Conservation (phyloP, 2,797 vertebrate genomes). For the Staurois parvus region DNA sequence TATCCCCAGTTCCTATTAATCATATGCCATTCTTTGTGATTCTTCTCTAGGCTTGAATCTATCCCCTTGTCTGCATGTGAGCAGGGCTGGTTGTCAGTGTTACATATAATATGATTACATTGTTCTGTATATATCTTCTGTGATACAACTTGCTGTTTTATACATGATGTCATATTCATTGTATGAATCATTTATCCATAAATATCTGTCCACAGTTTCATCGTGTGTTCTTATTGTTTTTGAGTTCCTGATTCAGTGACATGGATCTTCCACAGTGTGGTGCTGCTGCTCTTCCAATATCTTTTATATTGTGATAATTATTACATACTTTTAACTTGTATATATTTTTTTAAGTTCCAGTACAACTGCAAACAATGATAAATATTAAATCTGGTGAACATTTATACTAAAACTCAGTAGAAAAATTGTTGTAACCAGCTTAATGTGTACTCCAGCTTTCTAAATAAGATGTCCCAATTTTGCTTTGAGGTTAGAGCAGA, state of each 20-base stretch:
- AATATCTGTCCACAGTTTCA: not conserved
- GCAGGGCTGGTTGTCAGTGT: not conserved
- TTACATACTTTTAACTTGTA: not conserved
- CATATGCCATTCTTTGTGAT: no score
- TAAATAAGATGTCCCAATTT: not conserved
- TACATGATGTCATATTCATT: not conserved
- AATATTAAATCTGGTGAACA: not conserved
- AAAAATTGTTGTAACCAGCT: not conserved
- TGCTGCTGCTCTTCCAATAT: constrained; percentile 46
- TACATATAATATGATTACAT: not conserved
- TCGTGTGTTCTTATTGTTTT: not conserved
- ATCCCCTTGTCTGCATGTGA: not conserved
- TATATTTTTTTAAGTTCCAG: not conserved
- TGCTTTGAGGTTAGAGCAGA: no score
- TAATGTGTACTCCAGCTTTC: not conserved
- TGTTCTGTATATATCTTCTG: not conserved
- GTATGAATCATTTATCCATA: not conserved
- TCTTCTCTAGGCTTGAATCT: not conserved
- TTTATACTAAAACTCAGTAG: not conserved
- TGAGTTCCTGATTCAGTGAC: not conserved
- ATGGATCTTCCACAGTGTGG: constrained; percentile 51
- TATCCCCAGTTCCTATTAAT: no score
- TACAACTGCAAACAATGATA: not conserved
- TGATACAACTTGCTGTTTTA: not conserved
- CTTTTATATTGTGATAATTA: not conserved